phyloP scores from a whole-genome alignment of 2,113 vertebrate species.

The Arenaria interpres region DNA sequence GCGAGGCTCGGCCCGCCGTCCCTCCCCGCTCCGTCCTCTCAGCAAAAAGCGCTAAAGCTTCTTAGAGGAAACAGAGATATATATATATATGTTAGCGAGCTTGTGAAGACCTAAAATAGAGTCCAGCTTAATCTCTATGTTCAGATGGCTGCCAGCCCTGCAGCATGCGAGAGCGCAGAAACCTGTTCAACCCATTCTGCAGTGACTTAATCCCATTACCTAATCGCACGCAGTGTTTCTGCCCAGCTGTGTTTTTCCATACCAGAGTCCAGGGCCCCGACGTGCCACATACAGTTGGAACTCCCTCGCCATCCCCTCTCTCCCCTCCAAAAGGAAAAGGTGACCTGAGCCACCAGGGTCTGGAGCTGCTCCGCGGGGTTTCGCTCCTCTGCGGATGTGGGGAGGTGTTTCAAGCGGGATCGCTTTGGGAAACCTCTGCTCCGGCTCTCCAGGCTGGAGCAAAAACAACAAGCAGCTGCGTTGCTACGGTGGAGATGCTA shows the following conservation, averaged over 20 bases:
- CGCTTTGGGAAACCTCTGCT: neutral
- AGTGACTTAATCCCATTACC: conserved; percentile 66
- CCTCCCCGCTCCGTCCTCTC: neutral
- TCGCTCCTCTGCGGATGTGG: fast-evolving
- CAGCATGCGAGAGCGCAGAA: neutral
- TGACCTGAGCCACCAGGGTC: neutral
- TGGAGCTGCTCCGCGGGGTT: fast-evolving
- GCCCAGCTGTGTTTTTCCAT: conserved; percentile 67
- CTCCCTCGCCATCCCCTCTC: neutral
- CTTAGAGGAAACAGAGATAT: conserved; percentile 33
- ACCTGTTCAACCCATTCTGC: conserved; percentile 46
- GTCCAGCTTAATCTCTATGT: conserved; percentile 6
- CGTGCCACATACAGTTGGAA: neutral
- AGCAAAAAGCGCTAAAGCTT: conserved; percentile 23
- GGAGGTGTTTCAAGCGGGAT: neutral
- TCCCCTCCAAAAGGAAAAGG: neutral
- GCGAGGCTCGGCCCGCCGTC: fast-evolving
- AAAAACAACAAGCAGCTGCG: neutral
- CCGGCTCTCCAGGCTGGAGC: neutral
- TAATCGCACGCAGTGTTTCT: neutral
- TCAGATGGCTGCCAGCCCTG: neutral
- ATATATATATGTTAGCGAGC: neutral
- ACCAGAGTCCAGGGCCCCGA: neutral
- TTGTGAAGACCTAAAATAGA: conserved; percentile 50
- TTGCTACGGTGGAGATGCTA: neutral